These are phyloP conservation scores for Saccostrea cuccullata DNA, from an alignment of 1,140 invertebrate genomes.

Conservation along the genomic window DNA sequence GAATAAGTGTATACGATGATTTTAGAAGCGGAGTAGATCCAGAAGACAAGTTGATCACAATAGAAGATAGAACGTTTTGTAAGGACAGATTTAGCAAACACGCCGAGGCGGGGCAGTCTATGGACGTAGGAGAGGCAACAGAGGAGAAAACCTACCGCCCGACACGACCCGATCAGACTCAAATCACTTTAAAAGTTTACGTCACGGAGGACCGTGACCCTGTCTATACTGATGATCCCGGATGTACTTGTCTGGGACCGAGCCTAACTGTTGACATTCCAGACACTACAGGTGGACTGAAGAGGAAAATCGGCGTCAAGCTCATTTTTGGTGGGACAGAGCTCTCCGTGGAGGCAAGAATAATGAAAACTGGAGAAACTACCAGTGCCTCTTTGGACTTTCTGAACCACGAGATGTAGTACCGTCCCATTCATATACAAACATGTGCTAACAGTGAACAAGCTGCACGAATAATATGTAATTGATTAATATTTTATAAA, in stretches of 20 bases:
- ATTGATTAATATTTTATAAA: too few relatives aligned
- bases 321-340: slow-evolving; percentile 65
- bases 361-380: not conserved
- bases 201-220: slow-evolving; percentile 13
- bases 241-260: slow-evolving; percentile 29
- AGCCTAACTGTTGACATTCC: slow-evolving; percentile 39
- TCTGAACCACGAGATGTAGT: slow-evolving; percentile 37
- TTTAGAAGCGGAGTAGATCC: slow-evolving; percentile 51
- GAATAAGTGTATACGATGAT: slow-evolving; percentile 43
- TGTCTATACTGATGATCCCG: slow-evolving; percentile 8
- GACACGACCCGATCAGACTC: slow-evolving; percentile 22
- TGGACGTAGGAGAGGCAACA: slow-evolving; percentile 46
- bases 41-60: not conserved
- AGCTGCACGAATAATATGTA: too few relatives aligned
- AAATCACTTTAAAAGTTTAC: not conserved
- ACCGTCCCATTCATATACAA: too few relatives aligned
- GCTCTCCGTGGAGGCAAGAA: slow-evolving; percentile 56
- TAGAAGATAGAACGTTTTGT: slow-evolving; percentile 47
- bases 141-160: slow-evolving; percentile 41
- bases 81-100: slow-evolving; percentile 57
- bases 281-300: not conserved
- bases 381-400: slow-evolving; percentile 29
- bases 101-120: slow-evolving; percentile 49
- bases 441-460: too few relatives aligned
- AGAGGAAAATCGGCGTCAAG: slow-evolving; percentile 49